phyloP scores from a whole-genome alignment of 2,797 vertebrate species.

The Huso huso region DNA sequence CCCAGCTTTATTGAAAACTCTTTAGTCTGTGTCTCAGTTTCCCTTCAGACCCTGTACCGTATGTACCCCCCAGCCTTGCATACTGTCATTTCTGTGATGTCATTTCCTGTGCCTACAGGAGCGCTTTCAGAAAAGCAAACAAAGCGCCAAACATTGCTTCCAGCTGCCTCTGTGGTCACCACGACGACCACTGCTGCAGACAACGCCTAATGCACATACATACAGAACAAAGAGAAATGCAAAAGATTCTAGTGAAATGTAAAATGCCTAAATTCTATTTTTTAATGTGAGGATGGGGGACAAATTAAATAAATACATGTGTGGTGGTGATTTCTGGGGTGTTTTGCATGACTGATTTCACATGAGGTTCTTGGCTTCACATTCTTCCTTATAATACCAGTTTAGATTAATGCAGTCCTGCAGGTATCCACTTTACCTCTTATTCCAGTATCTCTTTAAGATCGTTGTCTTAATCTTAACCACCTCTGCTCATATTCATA shows the following conservation, averaged over 20 bases:
- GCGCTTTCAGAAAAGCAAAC: conserved; percentile 7
- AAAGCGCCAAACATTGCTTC: conserved; percentile 7
- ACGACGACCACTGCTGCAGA: background rate
- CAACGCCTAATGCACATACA: background rate
- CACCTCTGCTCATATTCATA: background rate
- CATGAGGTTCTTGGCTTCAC: conserved; percentile 30
- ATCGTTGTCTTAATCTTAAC: background rate
- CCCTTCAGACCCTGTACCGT: background rate
- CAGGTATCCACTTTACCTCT: background rate
- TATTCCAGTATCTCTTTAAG: conserved; percentile 6
- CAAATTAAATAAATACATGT: conserved; percentile 16
- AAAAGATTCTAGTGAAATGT: conserved; percentile 1
- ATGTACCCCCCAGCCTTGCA: conserved; percentile 4
- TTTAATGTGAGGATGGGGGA: conserved; percentile 15
- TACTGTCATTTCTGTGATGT: conserved; percentile 12
- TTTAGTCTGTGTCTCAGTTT: no score
- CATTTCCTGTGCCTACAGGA: conserved; percentile 17
- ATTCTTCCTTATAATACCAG: conserved; percentile 25
- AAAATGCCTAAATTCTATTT: conserved; percentile 23
- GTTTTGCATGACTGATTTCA: conserved; percentile 32
- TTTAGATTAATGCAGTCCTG: background rate
- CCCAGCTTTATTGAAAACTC: no score
- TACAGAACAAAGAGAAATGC: background rate
- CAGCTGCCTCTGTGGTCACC: background rate
- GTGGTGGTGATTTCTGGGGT: conserved; percentile 17